Evolutionary conservation across 2,113 vertebrate species (phyloP).

Genomic region (Nettapus auritus): DNA sequence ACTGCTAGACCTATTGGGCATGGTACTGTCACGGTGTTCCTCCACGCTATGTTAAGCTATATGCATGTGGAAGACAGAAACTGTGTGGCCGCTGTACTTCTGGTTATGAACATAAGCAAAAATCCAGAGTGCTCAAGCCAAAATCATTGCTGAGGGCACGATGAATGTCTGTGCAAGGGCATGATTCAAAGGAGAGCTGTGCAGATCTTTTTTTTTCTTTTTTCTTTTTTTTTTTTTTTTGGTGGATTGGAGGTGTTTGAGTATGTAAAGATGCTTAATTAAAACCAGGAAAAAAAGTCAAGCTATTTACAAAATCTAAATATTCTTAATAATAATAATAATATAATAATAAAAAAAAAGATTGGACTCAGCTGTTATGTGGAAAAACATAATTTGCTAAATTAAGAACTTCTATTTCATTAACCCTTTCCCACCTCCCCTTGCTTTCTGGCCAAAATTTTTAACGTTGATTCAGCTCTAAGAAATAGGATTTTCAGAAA

Average conservation of each 20-base stretch:
- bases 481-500: not conserved
- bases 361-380: not conserved
- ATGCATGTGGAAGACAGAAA: not conserved
- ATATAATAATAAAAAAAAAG: not conserved
- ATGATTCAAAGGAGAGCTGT: not conserved
- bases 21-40: not conserved
- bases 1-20: not conserved
- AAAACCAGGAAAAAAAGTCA: not conserved
- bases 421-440: not conserved
- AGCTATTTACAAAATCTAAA: not conserved
- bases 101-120: not conserved
- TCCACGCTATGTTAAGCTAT: rapidly evolving
- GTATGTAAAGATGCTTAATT: not conserved
- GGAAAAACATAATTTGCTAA: not conserved
- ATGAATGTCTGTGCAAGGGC: not conserved
- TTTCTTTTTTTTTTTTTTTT: no score
- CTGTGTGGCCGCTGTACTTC: not conserved
- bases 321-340: not conserved
- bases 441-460: not conserved
- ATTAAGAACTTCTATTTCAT: not conserved
- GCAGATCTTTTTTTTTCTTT: no score
- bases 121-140: not conserved
- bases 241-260: not conserved
- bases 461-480: not conserved
- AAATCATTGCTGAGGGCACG: not conserved